phyloP scores from a whole-genome alignment of 2,113 vertebrate genomes.

The Copsychus sechellarum region DNA sequence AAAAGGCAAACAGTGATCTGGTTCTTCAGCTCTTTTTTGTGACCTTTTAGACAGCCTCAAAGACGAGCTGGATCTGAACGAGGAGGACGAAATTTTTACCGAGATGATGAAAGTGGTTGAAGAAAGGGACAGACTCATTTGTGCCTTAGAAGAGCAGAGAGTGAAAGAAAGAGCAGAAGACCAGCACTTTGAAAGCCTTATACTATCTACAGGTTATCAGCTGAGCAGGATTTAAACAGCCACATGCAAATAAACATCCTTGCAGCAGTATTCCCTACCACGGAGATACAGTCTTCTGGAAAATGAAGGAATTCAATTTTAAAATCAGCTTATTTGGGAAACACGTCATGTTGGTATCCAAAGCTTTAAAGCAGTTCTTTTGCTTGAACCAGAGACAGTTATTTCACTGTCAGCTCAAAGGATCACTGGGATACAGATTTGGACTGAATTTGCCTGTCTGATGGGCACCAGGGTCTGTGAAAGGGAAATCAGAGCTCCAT shows the following conservation, averaged over 20 bases:
- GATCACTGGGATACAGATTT: not conserved
- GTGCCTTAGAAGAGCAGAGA: conserved; percentile 85
- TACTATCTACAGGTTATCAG: conserved; percentile 78
- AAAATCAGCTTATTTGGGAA: not conserved
- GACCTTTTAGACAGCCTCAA: conserved; percentile 78
- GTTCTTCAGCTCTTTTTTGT: conserved; percentile 5
- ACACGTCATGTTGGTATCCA: not conserved
- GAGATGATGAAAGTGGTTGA: conserved; percentile 89
- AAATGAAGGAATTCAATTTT: not conserved
- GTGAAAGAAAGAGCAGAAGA: conserved; percentile 84
- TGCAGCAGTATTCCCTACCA: not conserved
- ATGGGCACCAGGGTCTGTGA: not conserved
- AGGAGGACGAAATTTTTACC: conserved; percentile 80
- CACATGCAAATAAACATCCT: not conserved
- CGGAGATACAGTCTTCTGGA: not conserved
- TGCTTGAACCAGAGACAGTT: not conserved
- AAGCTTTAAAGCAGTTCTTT: not conserved
- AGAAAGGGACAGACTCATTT: conserved; percentile 82
- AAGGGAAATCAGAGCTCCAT: not conserved
- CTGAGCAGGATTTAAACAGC: conserved; percentile 74
- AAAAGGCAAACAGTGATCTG: not conserved
- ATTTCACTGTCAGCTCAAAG: not conserved
- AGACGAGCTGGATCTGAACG: conserved; percentile 75
- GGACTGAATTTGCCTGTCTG: not conserved
- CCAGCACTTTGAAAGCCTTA: conserved; percentile 78